These are phyloP conservation scores for Zootoca vivipara DNA, from an alignment of 2,113 vertebrate genomes.

Conservation along the genomic window DNA sequence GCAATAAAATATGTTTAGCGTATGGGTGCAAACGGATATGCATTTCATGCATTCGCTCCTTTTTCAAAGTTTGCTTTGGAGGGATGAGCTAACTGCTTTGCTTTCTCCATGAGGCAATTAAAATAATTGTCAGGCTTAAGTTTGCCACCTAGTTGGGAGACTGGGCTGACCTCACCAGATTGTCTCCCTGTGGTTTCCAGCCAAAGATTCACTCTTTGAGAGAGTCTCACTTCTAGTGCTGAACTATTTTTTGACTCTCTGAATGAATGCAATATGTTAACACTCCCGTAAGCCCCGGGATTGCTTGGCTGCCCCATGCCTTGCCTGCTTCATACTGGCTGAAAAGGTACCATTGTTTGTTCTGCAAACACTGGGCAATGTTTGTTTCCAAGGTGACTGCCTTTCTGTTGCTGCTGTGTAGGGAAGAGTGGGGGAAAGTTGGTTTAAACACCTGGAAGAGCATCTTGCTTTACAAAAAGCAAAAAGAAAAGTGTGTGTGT, in stretches of 20 bases:
- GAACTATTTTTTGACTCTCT: slow-evolving; percentile 73
- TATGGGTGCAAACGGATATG: neutral
- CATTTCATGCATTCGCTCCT: neutral
- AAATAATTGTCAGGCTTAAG: slow-evolving; percentile 49
- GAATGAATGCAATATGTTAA: slow-evolving; percentile 80
- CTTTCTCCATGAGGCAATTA: slow-evolving; percentile 47
- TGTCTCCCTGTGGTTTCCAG: slow-evolving; percentile 69
- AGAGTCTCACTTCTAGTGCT: slow-evolving; percentile 63
- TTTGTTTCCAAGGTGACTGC: slow-evolving; percentile 85
- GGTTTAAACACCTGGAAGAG: slow-evolving; percentile 80
- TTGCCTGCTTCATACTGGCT: slow-evolving; percentile 81
- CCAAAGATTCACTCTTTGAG: slow-evolving; percentile 68
- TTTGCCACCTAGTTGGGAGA: slow-evolving; percentile 48
- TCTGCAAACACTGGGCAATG: slow-evolving; percentile 92
- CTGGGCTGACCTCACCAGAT: slow-evolving; percentile 63
- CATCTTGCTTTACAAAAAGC: slow-evolving; percentile 74
- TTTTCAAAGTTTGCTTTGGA: slow-evolving; percentile 39
- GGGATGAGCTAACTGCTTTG: slow-evolving; percentile 66
- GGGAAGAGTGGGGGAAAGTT: slow-evolving; percentile 58
- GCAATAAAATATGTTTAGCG: neutral
- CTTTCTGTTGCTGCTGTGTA: slow-evolving; percentile 77
- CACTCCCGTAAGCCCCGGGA: slow-evolving; percentile 76
- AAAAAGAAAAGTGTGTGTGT: slow-evolving; percentile 14
- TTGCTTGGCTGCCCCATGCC: slow-evolving; percentile 82
- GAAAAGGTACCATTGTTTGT: slow-evolving; percentile 95